phyloP scores from a whole-genome alignment of 2,797 vertebrate species.

The Salmo trutta region DNA sequence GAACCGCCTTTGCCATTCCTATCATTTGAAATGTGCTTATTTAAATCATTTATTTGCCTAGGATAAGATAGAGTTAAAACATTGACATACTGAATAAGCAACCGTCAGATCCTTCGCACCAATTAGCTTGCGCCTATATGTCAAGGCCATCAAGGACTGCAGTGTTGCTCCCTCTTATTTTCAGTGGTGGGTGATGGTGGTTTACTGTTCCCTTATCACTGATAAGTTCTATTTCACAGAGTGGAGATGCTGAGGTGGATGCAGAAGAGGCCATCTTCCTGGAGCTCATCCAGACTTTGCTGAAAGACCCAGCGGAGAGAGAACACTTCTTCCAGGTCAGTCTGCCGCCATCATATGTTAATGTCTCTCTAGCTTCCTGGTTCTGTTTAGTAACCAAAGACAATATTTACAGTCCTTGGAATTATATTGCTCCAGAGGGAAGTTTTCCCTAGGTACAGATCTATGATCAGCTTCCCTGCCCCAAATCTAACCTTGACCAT shows the following conservation, averaged over 20 bases:
- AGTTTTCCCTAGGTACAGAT: no score
- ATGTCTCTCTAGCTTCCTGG: background rate
- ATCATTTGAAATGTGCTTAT: background rate
- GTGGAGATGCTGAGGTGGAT: conserved; percentile 67
- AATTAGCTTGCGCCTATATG: background rate
- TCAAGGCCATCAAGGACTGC: background rate
- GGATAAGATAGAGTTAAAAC: background rate
- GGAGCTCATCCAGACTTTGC: conserved; percentile 55
- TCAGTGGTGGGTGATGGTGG: background rate
- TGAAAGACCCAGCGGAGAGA: conserved; percentile 60
- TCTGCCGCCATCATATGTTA: background rate
- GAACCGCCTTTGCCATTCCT: background rate
- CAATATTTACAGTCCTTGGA: background rate
- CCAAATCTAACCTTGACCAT: background rate
- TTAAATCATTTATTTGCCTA: background rate
- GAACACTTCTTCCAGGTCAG: conserved; percentile 64
- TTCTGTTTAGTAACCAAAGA: background rate
- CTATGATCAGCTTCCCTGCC: background rate
- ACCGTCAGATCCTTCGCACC: background rate
- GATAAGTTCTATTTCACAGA: conserved; percentile 42
- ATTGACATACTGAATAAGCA: background rate
- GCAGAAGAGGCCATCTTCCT: conserved; percentile 65
- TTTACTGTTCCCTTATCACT: background rate
- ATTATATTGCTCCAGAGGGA: background rate
- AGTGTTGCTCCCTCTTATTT: background rate